Conservation (phyloP, 2,797 vertebrate species). For the Sorex maritimensis region DNA sequence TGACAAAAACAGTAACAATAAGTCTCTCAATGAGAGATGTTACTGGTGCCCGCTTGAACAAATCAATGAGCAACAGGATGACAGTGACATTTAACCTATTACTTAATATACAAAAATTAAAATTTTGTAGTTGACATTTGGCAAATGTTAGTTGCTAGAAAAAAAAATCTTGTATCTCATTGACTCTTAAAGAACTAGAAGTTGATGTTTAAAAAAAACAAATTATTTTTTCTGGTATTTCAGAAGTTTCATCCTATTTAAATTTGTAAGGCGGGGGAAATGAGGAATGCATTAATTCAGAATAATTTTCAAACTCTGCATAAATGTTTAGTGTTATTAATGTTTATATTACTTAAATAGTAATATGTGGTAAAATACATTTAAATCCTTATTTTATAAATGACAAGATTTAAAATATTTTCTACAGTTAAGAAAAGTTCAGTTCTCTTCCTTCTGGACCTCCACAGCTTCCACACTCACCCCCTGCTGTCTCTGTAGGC, state of each 20-base stretch:
- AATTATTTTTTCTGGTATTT: conserved; percentile 25
- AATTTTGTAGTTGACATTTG: conserved; percentile 7
- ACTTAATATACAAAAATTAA: conserved; percentile 26
- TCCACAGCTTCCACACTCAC: no score
- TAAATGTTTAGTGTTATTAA: not conserved
- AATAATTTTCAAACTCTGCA: not conserved
- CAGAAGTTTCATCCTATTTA: not conserved
- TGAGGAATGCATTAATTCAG: not conserved
- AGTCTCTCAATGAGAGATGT: no score
- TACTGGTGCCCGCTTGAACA: no score
- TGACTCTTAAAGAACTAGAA: not conserved
- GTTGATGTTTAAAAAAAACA: not conserved
- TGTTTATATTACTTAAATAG: not conserved
- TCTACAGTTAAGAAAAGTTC: no score
- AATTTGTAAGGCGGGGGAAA: not conserved
- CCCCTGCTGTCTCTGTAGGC: no score
- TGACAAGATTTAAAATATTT: no score
- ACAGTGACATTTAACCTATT: not conserved
- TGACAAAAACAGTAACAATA: no score
- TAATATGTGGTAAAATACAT: no score
- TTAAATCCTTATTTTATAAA: no score
- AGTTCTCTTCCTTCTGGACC: no score
- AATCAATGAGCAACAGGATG: no score
- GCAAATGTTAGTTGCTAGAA: not conserved
- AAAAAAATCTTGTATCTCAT: not conserved